Conservation (phyloP, 2,888 invertebrate species). For the Ischnura elegans region DNA sequence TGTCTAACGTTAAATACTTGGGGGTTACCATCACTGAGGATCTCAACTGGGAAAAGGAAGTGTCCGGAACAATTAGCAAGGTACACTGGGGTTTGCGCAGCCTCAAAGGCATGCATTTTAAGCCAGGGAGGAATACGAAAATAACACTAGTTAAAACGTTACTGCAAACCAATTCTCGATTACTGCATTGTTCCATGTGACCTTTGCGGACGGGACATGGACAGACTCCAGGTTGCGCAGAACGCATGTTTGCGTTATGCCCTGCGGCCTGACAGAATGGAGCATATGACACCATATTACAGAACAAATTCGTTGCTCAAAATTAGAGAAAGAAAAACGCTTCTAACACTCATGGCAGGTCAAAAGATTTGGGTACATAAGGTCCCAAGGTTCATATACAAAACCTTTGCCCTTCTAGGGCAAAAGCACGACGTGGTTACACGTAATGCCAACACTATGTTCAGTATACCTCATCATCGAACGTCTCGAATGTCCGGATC, state of each 20-base stretch:
- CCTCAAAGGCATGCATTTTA: constrained; percentile 4
- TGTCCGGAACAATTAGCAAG: neutral
- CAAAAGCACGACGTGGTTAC: neutral
- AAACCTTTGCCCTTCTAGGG: neutral
- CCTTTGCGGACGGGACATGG: neutral
- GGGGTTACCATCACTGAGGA: neutral
- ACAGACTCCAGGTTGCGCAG: neutral
- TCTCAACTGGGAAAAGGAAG: neutral
- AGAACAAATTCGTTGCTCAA: neutral
- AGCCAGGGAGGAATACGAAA: neutral
- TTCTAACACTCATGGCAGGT: neutral
- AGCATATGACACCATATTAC: neutral
- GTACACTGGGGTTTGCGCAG: neutral
- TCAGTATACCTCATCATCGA: neutral
- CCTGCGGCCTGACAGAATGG: neutral
- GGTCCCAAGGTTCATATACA: neutral
- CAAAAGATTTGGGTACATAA: neutral
- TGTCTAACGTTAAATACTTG: neutral
- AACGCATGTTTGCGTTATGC: neutral
- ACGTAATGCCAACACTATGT: neutral
- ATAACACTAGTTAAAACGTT: neutral
- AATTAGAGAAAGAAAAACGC: neutral
- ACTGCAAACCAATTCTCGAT: neutral
- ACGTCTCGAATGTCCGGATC: neutral
- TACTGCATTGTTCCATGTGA: neutral